Conservation (phyloP, 2,113 vertebrate species). For the Heteronetta atricapilla region DNA sequence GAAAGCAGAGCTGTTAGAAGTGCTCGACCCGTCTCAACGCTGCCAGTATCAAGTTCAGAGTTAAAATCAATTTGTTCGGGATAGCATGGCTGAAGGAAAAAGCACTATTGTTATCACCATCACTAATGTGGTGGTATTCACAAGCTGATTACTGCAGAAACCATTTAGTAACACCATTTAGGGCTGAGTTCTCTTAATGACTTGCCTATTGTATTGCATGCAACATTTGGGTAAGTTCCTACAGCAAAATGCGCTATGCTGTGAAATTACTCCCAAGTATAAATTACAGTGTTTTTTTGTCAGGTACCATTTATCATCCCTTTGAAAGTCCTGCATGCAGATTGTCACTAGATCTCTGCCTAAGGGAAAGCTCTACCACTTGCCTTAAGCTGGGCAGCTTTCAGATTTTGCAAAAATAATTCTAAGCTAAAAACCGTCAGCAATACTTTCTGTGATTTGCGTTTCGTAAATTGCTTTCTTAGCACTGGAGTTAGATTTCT, state of each 20-base stretch:
- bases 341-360: slow-evolving; percentile 6
- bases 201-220: slow-evolving; percentile 52
- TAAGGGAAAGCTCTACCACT: slow-evolving; percentile 41
- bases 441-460: slow-evolving; percentile 20
- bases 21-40: background rate
- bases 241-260: background rate
- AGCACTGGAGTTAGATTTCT: slow-evolving; percentile 52
- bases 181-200: slow-evolving; percentile 47
- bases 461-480: slow-evolving; percentile 33
- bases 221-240: slow-evolving; percentile 43
- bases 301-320: slow-evolving; percentile 52
- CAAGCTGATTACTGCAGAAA: slow-evolving; percentile 65
- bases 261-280: slow-evolving; percentile 60
- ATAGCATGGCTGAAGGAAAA: background rate
- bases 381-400: slow-evolving; percentile 34
- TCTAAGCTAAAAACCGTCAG: slow-evolving; percentile 34
- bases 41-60: slow-evolving; percentile 65
- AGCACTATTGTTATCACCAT: slow-evolving; percentile 70
- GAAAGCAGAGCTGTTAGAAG: slow-evolving; percentile 54
- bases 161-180: slow-evolving; percentile 61
- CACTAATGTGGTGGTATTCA: slow-evolving; percentile 72
- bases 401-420: slow-evolving; percentile 35
- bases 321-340: slow-evolving; percentile 26
- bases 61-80: slow-evolving; percentile 77
- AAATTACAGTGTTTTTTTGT: slow-evolving; percentile 48